These are phyloP conservation scores for Julus scandinavius DNA, from an alignment of 2,888 invertebrate genomes.

Conservation along the genomic window DNA sequence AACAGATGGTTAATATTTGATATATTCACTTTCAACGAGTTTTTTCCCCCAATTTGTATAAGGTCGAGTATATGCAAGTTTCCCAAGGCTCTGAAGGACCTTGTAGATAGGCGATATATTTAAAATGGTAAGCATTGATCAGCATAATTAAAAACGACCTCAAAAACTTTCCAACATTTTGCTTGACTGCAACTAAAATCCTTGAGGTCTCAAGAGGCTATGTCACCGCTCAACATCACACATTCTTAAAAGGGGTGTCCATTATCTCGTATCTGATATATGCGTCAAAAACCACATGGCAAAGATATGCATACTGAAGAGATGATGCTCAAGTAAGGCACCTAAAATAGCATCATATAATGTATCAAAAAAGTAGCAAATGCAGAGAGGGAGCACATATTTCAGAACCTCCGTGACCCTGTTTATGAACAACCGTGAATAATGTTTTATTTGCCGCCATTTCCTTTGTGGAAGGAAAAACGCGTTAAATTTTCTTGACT, in stretches of 20 bases:
- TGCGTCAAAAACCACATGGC: too few relatives aligned
- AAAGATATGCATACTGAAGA: too few relatives aligned
- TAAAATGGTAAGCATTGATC: background rate
- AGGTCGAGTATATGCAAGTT: too few relatives aligned
- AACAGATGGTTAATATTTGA: too few relatives aligned
- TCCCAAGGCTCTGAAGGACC: too few relatives aligned
- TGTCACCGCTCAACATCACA: too few relatives aligned
- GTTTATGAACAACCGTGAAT: constrained; percentile 13
- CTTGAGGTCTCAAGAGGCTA: too few relatives aligned
- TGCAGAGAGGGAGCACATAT: background rate
- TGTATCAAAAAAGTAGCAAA: background rate
- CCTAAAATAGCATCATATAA: background rate
- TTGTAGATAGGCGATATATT: too few relatives aligned
- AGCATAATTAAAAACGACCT: background rate
- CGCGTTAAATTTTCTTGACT: background rate
- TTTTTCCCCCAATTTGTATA: too few relatives aligned
- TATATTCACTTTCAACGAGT: too few relatives aligned
- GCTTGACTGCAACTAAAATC: too few relatives aligned
- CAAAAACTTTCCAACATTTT: background rate
- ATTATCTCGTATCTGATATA: background rate
- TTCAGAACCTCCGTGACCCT: background rate
- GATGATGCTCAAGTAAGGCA: background rate
- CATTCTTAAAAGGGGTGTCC: too few relatives aligned
- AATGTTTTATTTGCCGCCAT: constrained; percentile 8
- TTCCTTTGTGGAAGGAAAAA: background rate